Conservation (phyloP, 2,113 vertebrate species). For the Indicator maculatus region DNA sequence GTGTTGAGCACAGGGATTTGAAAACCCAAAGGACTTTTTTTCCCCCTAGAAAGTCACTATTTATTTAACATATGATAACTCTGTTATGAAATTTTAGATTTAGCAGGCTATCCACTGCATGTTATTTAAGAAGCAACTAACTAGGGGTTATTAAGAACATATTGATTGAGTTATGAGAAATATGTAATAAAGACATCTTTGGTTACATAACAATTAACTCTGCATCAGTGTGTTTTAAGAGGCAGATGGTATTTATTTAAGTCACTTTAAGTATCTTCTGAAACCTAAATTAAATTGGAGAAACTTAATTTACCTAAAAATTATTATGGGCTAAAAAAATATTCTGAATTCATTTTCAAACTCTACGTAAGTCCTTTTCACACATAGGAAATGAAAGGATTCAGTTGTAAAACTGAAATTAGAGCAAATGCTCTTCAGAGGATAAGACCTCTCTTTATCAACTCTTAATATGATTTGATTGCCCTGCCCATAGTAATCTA, state of each 20-base stretch:
- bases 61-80: constrained; percentile 80
- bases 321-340: constrained; percentile 26
- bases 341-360: constrained; percentile 45
- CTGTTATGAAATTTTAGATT: constrained; percentile 75
- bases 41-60: constrained; percentile 66
- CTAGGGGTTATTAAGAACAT: constrained; percentile 79
- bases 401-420: constrained; percentile 12
- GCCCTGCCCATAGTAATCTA: neutral
- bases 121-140: constrained; percentile 70
- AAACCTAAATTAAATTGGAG: constrained; percentile 79
- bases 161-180: constrained; percentile 75
- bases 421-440: neutral
- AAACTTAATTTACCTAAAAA: constrained; percentile 73
- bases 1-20: constrained; percentile 29
- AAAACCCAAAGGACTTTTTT: constrained; percentile 69
- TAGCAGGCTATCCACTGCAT: constrained; percentile 72
- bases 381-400: constrained; percentile 8
- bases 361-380: neutral
- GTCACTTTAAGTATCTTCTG: constrained; percentile 74
- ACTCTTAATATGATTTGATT: constrained; percentile 20
- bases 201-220: constrained; percentile 80
- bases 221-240: constrained; percentile 69
- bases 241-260: constrained; percentile 82
- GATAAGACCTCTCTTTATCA: neutral
- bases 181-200: constrained; percentile 76